Evolutionary conservation across 2,113 vertebrate species (phyloP), one percentile per base, ranked within the genome.

Genomic region (Lasiurus borealis): DNA sequence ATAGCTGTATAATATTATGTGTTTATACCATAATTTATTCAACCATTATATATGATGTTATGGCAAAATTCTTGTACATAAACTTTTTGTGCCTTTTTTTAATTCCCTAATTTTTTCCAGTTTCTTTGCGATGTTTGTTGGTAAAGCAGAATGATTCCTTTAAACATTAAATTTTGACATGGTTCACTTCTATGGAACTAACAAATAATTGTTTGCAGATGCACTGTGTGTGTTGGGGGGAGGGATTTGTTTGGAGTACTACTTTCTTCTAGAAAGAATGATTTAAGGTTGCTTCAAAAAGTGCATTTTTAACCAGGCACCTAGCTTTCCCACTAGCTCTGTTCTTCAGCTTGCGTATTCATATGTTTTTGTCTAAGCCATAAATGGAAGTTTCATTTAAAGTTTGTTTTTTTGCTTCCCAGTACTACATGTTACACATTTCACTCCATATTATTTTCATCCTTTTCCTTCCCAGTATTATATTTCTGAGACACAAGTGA

Each of bases 401-500:
- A 93, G 48, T 62, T 78, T n/a, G n/a, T 23, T 27, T 23, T 29
- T 91, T 94, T 73, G 77, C 90, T 93, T 82, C 89, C 64, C 52
- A 85, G 81, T 76, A 64, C 40, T 81, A 69, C 52, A 19, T 64
- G 64, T 80, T 76, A 36, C 77, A 27, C 16, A 66, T 95, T 95
- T 97, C 71, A 91, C 89, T 94, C 89, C 59, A 18, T 82, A 76
- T 97, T 95, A 86, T 92, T 94, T 91, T 89, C 2, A 2, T 88
- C 66, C 84, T 95, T 94, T 83, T 71, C 85, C 29, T 83, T 86
- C 89, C 75, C 34, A 80, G 91, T 82, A 34, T 95, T 97, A 31
- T 87, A 59, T 95, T 92, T 96, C 88, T 95, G 87, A 96, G 97
- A 93, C 29, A 89, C 57, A 31, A 81, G 87, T 73, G 83, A 72